phyloP scores from a whole-genome alignment of 2,888 invertebrate species.

The Heliothis peltigera region DNA sequence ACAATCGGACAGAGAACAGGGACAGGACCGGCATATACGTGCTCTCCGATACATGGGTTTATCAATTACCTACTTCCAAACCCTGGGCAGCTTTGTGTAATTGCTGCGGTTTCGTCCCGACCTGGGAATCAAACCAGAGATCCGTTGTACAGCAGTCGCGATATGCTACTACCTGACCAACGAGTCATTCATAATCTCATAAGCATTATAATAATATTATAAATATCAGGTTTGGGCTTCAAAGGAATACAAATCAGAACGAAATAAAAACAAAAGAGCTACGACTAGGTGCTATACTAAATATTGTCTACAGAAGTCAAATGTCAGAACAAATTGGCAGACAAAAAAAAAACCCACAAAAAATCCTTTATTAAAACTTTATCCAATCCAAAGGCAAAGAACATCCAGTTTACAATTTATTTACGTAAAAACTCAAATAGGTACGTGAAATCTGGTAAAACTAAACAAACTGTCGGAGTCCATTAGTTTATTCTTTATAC shows the following conservation, averaged over 20 bases:
- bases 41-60: too few relatives aligned
- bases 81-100: too few relatives aligned
- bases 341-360: slow-evolving; percentile 29
- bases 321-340: slow-evolving; percentile 42
- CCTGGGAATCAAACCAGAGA: too few relatives aligned
- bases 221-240: neutral
- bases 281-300: slow-evolving; percentile 5
- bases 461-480: slow-evolving; percentile 64
- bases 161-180: too few relatives aligned
- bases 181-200: too few relatives aligned
- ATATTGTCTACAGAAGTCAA: slow-evolving; percentile 19
- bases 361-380: slow-evolving; percentile 51
- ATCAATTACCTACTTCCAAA: too few relatives aligned
- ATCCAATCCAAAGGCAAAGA: slow-evolving; percentile 40
- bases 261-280: slow-evolving; percentile 1
- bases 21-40: too few relatives aligned
- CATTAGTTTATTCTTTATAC: slow-evolving; percentile 68
- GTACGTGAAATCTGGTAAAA: slow-evolving; percentile 59
- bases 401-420: slow-evolving; percentile 46
- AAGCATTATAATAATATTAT: too few relatives aligned
- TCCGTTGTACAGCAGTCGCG: too few relatives aligned
- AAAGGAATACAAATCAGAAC: slow-evolving; percentile 10
- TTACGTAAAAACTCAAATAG: slow-evolving; percentile 42
- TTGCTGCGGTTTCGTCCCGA: too few relatives aligned
- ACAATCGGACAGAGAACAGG: too few relatives aligned